Evolutionary conservation across 2,113 vertebrate genomes (phyloP).

Genomic region (Rhodinocichla rosea): DNA sequence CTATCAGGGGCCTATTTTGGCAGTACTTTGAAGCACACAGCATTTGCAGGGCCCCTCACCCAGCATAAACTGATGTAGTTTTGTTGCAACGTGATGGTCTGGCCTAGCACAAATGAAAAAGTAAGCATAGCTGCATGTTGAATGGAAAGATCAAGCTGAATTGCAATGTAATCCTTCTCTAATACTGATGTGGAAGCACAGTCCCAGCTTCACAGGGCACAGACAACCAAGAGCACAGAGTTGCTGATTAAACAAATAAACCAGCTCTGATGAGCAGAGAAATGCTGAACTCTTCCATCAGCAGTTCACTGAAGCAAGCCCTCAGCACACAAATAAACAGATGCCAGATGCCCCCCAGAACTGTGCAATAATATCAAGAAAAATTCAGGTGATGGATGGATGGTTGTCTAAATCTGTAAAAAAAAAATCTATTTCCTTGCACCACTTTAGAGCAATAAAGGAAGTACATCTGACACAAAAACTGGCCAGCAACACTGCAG

Average conservation of each 20-base stretch:
- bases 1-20: not conserved
- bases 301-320: not conserved
- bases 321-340: not conserved
- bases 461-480: not conserved
- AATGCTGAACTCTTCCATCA: conserved; percentile 26
- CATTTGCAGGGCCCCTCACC: not conserved
- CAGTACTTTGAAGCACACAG: not conserved
- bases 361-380: not conserved
- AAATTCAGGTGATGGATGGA: not conserved
- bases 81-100: not conserved
- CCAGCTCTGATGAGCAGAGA: conserved; percentile 4
- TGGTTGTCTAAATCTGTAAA: not conserved
- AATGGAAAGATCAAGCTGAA: conserved; percentile 31
- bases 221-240: not conserved
- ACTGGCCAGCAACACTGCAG: not conserved
- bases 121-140: not conserved
- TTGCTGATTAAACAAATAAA: conserved; percentile 45
- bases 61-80: not conserved
- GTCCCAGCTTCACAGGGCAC: not conserved
- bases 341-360: not conserved
- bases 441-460: not conserved
- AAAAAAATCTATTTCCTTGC: not conserved
- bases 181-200: not conserved
- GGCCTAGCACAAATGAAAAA: not conserved
- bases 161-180: conserved; percentile 6